Evolutionary conservation across 2,888 invertebrate species (phyloP), one percentile per base, ranked within the genome.

Genomic region (Odontomyia ornata): DNA sequence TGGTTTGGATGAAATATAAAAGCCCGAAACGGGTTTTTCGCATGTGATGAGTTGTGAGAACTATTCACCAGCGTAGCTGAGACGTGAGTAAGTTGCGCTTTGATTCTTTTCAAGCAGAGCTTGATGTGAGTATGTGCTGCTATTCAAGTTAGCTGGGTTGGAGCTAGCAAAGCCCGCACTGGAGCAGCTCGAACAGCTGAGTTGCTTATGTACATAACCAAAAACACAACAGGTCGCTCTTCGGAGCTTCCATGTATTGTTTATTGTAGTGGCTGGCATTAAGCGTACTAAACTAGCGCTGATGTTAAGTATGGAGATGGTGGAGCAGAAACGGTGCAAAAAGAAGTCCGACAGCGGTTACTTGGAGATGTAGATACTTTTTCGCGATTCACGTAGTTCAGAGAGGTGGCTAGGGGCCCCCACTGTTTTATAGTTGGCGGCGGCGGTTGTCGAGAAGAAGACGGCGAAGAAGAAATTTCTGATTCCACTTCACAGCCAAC

Each of bases 211-310:
- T 64, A 72, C 36, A 73, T 57, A 73, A 25, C 43, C 57, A 25
- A 73, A 56, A 73, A 73, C 60, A 73, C 73, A 73, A 57, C 60
- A 60, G 73, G 60, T 73, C 60, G 73, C 60, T 73, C 28, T 52
- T 43, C 27, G 23, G 5, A 36, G 47, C 64, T 57, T 75, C 46
- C 62, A 62, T 64, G 64, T 64, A 28, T 64, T 64, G 47, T 23
- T 64, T n/a, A 56, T 56, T 57, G 56, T 72, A 52, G 56, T 72
- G 25, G 56, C 25, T 36, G 21, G 28, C 46, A 69, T 43, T 69
- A 65, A 30, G 36, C 18, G 15, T n/a, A 56, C 52, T n/a, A 52
- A 52, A 72, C 56, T n/a, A 56, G 21, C 52, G 52, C 27, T 43
- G 52, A 52, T 52, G 56, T 52, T 30, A n/a, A 60, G 60, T 23